Base-by-base conservation (phyloP, 2,888 invertebrate genomes). In the Leucozona laternaria region DNA sequence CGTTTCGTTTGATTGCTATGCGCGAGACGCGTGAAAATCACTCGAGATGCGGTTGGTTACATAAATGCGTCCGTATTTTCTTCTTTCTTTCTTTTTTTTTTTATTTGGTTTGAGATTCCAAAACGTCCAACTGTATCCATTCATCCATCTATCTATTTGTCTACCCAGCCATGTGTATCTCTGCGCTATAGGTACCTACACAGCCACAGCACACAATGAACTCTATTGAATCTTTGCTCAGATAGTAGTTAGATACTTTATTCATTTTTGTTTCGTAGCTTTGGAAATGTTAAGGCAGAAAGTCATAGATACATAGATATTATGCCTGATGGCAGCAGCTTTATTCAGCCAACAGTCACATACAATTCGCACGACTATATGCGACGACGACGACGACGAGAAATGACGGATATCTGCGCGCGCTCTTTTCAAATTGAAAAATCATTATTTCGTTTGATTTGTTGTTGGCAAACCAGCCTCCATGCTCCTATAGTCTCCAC, bases 321-420 rank as follows among this genome's bases (percentile, higher is more conserved):
- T 53, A 68, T 68, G 53, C 68, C 53, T 68, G 55, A 57, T 55
- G 48, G 64, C 62, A 48, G 73, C 68, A 55, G 28, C 11, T 17
- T 28, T 17, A 55, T 31, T 55, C 40, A 62, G 31, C 48, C 4
- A 48, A 20, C 37, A 81, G 81, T 73, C 73, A 75, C 70, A 77
- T 25, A 72, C 71, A 77, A 80, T 75, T 40, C 57, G 40, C n/a
- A 81, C 66, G 57, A 53, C 40, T 22, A 17, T n/a, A n/a, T n/a
- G n/a, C 22, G 64, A 50, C 43, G 22, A 57, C 76, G 58, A 17
- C 22, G 64, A 50, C 43, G 22, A 57, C 76, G 58, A 68, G 73
- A 78, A 70, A 78, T 78, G 82, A 86, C 82, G 78, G 82, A 82
- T 86, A 85, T 80, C 80, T 85, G 84, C 80, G 84, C 84, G 84